These are phyloP conservation scores for Achatina immaculata DNA, from an alignment of 1,140 invertebrate species.

Conservation along the genomic window DNA sequence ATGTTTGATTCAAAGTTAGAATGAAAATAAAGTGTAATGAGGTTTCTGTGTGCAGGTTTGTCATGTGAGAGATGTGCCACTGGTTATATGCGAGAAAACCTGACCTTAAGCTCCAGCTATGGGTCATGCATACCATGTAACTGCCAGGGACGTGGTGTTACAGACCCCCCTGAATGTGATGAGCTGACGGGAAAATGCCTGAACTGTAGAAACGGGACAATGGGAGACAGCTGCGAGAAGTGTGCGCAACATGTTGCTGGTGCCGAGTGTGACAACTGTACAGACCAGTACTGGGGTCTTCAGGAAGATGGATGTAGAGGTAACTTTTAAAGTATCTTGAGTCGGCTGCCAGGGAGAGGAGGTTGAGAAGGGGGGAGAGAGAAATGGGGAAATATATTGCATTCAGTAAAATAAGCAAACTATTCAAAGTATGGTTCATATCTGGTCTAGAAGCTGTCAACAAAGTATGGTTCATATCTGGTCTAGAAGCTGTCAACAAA, in stretches of 20 bases:
- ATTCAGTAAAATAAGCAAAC: neutral
- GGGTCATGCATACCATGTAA: conserved; percentile 45
- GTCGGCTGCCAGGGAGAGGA: neutral
- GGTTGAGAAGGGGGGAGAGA: too few species aligned
- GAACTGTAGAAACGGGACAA: conserved; percentile 87
- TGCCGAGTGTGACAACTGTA: conserved; percentile 41
- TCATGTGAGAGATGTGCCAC: conserved; percentile 49
- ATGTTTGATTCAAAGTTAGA: too few species aligned
- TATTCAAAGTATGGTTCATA: neutral
- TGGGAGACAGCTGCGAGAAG: conserved; percentile 86
- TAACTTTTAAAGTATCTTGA: too few species aligned
- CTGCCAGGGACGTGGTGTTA: conserved; percentile 40
- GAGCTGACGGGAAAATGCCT: conserved; percentile 84
- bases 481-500: too few species aligned
- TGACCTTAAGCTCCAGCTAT: conserved; percentile 10
- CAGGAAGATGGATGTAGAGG: conserved; percentile 45
- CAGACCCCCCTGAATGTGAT: conserved; percentile 39
- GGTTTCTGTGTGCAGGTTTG: conserved; percentile 38
- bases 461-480: too few species aligned
- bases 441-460: too few species aligned
- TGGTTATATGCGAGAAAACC: conserved; percentile 35
- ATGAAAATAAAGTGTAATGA: neutral
- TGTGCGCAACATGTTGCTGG: conserved; percentile 76
- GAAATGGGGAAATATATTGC: too few species aligned
- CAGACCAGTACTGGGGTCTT: conserved; percentile 43